phyloP scores from a whole-genome alignment of 2,797 vertebrate genomes.

The Gobio occitaniae region DNA sequence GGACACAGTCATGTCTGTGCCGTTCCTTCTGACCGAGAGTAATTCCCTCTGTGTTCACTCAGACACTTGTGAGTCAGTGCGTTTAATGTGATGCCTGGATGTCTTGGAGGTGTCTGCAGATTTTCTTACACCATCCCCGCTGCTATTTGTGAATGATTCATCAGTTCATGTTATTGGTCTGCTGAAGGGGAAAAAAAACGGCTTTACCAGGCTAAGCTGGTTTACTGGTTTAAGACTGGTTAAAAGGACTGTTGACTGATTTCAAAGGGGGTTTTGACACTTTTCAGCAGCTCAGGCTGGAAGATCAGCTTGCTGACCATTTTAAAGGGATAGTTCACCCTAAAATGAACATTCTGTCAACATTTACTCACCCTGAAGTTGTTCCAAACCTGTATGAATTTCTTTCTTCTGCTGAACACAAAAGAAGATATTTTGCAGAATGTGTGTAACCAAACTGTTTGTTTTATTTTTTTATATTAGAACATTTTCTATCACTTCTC shows the following conservation, averaged over 20 bases:
- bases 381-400: neutral
- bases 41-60: constrained; percentile 34
- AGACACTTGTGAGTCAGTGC: constrained; percentile 26
- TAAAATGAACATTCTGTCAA: neutral
- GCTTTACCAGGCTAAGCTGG: neutral
- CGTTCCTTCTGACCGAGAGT: neutral
- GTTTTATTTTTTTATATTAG: no score
- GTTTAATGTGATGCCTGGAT: constrained; percentile 15
- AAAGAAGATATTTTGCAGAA: neutral
- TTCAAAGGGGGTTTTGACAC: constrained; percentile 1
- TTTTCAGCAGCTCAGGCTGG: neutral
- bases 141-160: constrained; percentile 28
- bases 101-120: constrained; percentile 63
- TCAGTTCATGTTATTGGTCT: neutral
- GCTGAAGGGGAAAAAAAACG: neutral
- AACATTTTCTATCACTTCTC: constrained; percentile 29
- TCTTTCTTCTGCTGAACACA: neutral
- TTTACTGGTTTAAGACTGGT: neutral
- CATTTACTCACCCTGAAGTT: neutral
- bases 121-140: neutral
- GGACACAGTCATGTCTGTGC: constrained; percentile 31
- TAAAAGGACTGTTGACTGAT: neutral
- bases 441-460: neutral
- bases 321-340: neutral
- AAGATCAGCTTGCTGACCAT: neutral